These are phyloP conservation scores for Philereme transversata DNA, from an alignment of 2,888 invertebrate species.

Conservation along the genomic window DNA sequence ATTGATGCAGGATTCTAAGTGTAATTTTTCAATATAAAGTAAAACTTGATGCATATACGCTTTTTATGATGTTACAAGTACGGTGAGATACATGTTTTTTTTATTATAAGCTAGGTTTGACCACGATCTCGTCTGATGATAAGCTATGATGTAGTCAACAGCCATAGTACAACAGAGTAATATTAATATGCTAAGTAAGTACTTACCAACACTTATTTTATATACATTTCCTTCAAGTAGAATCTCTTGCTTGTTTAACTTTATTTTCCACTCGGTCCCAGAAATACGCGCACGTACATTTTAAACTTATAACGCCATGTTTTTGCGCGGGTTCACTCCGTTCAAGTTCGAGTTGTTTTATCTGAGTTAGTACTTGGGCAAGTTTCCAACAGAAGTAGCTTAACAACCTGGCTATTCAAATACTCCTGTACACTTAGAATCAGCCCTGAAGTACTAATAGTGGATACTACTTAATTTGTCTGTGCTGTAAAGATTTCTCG, in stretches of 20 bases:
- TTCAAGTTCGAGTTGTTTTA: constrained; percentile 40
- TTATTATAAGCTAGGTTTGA: too few species aligned
- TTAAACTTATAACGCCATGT: constrained; percentile 31
- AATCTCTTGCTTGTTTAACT: constrained; percentile 3
- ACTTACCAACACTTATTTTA: too few species aligned
- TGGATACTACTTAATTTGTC: too few species aligned
- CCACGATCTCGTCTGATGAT: too few species aligned
- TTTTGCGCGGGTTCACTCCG: constrained; percentile 35
- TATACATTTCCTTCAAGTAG: constrained; percentile 5
- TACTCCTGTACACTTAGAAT: neutral
- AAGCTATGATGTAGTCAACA: too few species aligned
- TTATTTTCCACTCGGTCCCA: constrained; percentile 3
- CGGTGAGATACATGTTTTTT: too few species aligned
- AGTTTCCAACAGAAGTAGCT: constrained; percentile 18
- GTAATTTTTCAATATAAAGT: neutral
- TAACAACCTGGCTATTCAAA: constrained; percentile 4
- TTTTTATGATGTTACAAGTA: too few species aligned
- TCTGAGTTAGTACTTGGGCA: constrained; percentile 33
- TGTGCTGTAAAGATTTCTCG: too few species aligned
- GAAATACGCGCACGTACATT: constrained; percentile 23
- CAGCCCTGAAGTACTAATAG: too few species aligned
- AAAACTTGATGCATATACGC: neutral
- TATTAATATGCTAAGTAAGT: too few species aligned
- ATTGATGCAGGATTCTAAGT: too few species aligned
- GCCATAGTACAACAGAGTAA: too few species aligned